A percentile compares a stretch with the other conserved stretches of the same genome.
Evolutionary conservation across 2,888 invertebrate genomes (phyloP).

Genomic region (Pyrrhia umbra): DNA sequence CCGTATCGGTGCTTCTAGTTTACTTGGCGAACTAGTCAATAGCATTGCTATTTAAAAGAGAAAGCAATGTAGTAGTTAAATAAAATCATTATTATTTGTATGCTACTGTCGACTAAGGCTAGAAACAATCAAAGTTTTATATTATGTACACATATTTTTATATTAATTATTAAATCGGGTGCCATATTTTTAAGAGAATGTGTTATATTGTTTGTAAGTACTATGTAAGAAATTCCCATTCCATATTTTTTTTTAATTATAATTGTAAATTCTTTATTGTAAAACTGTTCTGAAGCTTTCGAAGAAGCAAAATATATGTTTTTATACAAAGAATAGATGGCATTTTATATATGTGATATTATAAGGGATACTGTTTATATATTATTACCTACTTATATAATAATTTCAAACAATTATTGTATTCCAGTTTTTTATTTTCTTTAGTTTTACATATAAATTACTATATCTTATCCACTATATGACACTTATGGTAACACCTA

Average conservation of each 20-base stretch:
- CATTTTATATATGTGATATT: background rate
- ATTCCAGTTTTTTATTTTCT: constrained; percentile 27
- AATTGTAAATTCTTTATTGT: background rate
- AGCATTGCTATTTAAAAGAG: background rate
- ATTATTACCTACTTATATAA: background rate
- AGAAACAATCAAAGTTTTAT: background rate
- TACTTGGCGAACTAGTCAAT: constrained; percentile 94
- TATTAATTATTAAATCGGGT: constrained; percentile 7
- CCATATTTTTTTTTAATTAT: background rate
- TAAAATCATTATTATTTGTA: background rate
- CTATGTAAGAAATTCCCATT: background rate
- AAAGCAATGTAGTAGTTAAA: too few relatives aligned
- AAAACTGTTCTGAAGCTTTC: background rate
- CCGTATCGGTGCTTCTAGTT: constrained; percentile 98
- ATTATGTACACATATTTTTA: background rate
- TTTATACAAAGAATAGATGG: background rate
- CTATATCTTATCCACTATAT: constrained; percentile 71
- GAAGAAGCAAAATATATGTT: background rate
- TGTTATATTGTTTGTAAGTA: background rate
- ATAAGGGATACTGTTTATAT: background rate
- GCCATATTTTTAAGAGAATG: constrained; percentile 21
- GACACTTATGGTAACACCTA: constrained; percentile 74
- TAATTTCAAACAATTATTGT: constrained; percentile 11
- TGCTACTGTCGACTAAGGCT: background rate
- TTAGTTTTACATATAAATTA: constrained; percentile 61